These are phyloP conservation scores for Brotogeris chrysoptera DNA, from an alignment of 2,797 vertebrate genomes.

Conservation along the genomic window DNA sequence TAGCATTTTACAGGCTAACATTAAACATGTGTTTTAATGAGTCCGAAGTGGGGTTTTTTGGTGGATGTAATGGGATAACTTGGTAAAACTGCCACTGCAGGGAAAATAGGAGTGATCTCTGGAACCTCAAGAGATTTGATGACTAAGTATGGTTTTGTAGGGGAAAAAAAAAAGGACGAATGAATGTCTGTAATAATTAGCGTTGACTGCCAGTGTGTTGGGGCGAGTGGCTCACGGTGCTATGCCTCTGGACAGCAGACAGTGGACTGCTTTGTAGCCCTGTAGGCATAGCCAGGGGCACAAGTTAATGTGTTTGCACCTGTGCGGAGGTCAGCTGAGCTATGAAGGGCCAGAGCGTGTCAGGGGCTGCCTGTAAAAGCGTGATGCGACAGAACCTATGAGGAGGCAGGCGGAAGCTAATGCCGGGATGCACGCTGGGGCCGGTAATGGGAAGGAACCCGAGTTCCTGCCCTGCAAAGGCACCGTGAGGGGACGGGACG, in stretches of 20 bases:
- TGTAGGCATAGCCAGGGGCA: fast-evolving
- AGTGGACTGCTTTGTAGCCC: not conserved
- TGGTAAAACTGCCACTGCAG: not conserved
- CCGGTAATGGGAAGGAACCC: fast-evolving
- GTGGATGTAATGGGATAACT: too few relatives aligned
- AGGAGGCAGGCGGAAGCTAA: fast-evolving
- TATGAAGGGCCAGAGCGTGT: fast-evolving
- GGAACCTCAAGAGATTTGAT: not conserved
- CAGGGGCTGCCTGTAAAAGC: not conserved
- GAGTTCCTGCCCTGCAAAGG: not conserved
- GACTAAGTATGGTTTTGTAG: not conserved
- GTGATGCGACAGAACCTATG: too few relatives aligned
- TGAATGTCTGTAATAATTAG: not conserved
- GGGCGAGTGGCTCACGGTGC: not conserved
- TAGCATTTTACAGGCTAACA: not conserved
- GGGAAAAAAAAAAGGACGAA: not conserved
- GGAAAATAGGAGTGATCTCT: not conserved
- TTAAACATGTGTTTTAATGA: not conserved
- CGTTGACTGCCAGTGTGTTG: not conserved
- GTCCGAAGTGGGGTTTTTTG: not conserved
- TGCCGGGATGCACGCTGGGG: fast-evolving
- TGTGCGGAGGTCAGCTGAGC: fast-evolving
- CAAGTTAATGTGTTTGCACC: fast-evolving
- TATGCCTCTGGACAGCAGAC: not conserved
- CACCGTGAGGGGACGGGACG: fast-evolving